Evolutionary conservation across 1,140 invertebrate species (phyloP), one percentile per base, ranked within the genome.

Genomic region (Tenebrio molitor): DNA sequence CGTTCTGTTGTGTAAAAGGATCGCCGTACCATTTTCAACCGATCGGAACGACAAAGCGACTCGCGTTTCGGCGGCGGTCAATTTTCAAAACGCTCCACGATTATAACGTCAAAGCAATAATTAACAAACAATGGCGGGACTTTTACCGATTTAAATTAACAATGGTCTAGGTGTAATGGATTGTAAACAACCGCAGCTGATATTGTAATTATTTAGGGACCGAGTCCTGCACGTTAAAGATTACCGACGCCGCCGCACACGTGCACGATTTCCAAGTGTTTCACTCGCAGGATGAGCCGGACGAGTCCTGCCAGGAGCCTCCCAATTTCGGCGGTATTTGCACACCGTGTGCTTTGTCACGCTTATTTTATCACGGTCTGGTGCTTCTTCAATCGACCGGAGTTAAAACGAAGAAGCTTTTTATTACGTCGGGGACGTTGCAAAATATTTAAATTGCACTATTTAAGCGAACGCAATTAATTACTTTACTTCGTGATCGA

Each of bases 141-240:
- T 58, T 58, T 58, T 58, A 58, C 50, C 19, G 50, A 58, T 58
- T 58, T 58, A 58, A 58, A 29, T 58, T 58, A 58, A 58, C 50
- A 58, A 58, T 58, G 14, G 50, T 58, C 23, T 15, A 21, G 7
- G 29, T 58, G 50, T 58, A 58, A 58, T 29, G 50, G 50, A 58
- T 14, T 58, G 50, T 58, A 58, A 29, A 58, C 50, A 58, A 29
- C 50, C 50, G n/a, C 50, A 29, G 23, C 23, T 58, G 50, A 58
- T 58, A 58, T 12, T 58, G 23, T 58, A 29, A 58, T 58, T 58
- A 29, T 29, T 29, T 58, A 12, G 50, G 50, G 14, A 8, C 23
- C 23, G 23, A 58, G 29, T 25, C 21, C 50, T 58, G 50, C 50
- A 58, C 29, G 50, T 58, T 58, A 58, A 58, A 58, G 50, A 58